Evolutionary conservation across 2,113 vertebrate genomes (phyloP).

Genomic region (Xerus inauris): DNA sequence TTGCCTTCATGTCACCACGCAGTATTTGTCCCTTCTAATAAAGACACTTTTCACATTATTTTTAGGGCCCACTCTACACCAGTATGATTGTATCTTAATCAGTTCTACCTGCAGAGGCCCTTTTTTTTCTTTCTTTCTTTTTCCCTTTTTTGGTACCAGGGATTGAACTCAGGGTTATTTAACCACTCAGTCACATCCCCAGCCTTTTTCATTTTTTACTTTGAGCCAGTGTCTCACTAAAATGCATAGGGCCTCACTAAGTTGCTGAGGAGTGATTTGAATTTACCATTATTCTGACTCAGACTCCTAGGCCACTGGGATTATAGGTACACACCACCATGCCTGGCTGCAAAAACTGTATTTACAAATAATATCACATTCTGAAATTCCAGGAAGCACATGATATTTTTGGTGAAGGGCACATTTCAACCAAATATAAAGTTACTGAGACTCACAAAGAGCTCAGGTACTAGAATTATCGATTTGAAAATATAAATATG

Average conservation of each 20-base stretch:
- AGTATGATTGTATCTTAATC: not conserved
- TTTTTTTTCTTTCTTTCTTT: too few species aligned
- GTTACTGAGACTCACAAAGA: not conserved
- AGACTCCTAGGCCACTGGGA: too few species aligned
- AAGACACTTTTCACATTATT: not conserved
- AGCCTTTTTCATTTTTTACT: too few species aligned
- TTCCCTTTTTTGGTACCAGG: too few species aligned
- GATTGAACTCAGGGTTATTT: too few species aligned
- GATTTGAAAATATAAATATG: not conserved
- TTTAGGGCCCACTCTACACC: not conserved
- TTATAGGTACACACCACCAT: too few species aligned
- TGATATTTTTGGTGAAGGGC: not conserved
- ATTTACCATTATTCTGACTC: too few species aligned
- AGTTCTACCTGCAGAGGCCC: not conserved
- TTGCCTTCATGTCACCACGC: not conserved
- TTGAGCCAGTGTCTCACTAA: too few species aligned
- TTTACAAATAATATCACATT: slow-evolving; percentile 9
- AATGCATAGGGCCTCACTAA: too few species aligned
- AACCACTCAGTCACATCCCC: too few species aligned
- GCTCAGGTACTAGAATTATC: not conserved
- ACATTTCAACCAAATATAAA: not conserved
- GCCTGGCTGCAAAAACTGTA: not conserved
- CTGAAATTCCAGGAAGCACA: not conserved
- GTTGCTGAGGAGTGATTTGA: too few species aligned
- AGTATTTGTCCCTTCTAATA: not conserved